Evolutionary conservation across 2,113 vertebrate species (phyloP), one percentile per base, ranked within the genome.

Genomic region (Eurystomus gularis): DNA sequence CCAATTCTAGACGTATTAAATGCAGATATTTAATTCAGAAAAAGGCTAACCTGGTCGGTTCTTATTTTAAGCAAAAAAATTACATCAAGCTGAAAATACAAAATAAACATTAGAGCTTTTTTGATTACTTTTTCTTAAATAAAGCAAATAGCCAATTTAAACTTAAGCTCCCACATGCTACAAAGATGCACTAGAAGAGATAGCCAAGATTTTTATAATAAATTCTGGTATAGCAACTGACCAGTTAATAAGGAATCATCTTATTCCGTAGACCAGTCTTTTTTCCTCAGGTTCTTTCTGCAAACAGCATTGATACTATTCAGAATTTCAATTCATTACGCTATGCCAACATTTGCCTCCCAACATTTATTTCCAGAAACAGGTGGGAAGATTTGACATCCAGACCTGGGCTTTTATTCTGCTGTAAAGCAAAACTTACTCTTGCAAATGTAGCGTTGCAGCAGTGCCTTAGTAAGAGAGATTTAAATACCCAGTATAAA

Each of bases 1-100:
- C 68, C 77, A 90, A 35, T 69, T 96, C 82, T 75, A 92, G 89
- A 97, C 52, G 86, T 78, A 97, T 95, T 94, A 94, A 97, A 98
- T 37, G 40, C 77, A 97, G 64, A 44, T 57, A 78, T 95, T 97
- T 95, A 94, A 95, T 90, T 91, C 83, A 40, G 52, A 46, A 80
- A 89, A 70, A 83, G 71, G 13, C 51, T 86, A 94, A 90, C 25
- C 57, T 13, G 23, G 52, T 72, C 23, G 17, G 51, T 90, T 96
- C 75, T 64, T 88, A 80, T 82, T 88, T 77, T 86, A 88, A 92
- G 23, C 82, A 85, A 75, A 84, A n/a, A 81, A 77, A 55, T 29
- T 52, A 79, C 75, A 88, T 65, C 64, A 66, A 88, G 60, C 26
- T 77, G 75, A 91, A 95, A 90, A 37, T 25, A 70, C 25, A 68